Evolutionary conservation across 1,140 invertebrate species (phyloP), one percentile per base, ranked within the genome.

Genomic region (Neomicropteryx cornuta): DNA sequence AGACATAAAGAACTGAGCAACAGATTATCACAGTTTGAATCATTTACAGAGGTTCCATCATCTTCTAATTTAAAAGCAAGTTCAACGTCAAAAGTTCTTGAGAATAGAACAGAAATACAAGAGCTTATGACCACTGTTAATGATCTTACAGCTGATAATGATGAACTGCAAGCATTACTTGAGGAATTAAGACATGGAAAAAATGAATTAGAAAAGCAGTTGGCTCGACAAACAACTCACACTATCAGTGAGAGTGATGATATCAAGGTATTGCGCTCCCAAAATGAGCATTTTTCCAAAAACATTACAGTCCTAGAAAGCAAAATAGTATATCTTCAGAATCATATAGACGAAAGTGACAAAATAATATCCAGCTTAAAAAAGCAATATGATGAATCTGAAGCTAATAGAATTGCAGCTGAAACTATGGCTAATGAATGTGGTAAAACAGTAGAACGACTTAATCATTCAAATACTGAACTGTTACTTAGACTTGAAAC

Each of bases 141-240:
- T 36, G 79, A 80, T 42, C 54, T 83, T 14, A 73, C 73, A 36
- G 62, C 63, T 28, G 80, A 85, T 47, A 82, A 83, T 50, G 77
- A 83, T 41, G 76, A 86, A 43, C 56, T 88, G 33, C 79, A 85
- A 50, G 51, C 68, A 18, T 50, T 80, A 11, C 55, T 85, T 39
- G 75, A 77, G 39, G 68, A 76, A 37, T 11, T 17, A 20, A 13
- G 20, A 41, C 10, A 43, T 36, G 29, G 41, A 46, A 17, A 36
- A 32, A 39, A 18, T 41, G 4, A 36, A 43, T 2, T 24, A 41
- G 14, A 16, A 39, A 27, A 32, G 36, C 19, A 36, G 10, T 20
- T 13, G 18, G 8, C 24, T 43, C 33, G 13, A 22, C 14, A 43
- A 43, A n/a, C n/a, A n/a, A n/a, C n/a, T n/a, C n/a, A n/a, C n/a